A percentile compares a stretch with the other conserved stretches of the same genome.
These are phyloP conservation scores for Hypotaenidia philippensis DNA, from an alignment of 2,797 vertebrate species.

Conservation along the genomic window DNA sequence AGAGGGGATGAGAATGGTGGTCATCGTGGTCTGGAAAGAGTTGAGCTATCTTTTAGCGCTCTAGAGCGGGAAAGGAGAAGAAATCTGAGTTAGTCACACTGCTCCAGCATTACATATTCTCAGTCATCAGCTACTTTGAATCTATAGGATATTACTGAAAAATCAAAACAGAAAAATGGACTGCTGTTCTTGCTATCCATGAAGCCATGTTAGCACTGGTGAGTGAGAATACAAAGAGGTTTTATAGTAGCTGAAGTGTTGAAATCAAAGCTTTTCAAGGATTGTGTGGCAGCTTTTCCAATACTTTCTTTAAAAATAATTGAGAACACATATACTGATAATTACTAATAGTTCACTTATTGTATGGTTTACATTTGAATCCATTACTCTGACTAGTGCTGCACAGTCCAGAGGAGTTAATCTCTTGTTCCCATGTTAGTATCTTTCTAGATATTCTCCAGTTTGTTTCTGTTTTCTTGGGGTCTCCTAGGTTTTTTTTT, in stretches of 20 bases:
- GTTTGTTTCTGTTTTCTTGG: background rate
- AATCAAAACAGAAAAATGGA: background rate
- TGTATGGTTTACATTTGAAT: background rate
- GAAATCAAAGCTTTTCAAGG: background rate
- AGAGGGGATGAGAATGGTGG: background rate
- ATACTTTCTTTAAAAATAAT: background rate
- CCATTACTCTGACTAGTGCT: background rate
- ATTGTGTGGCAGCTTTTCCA: background rate
- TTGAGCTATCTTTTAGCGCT: background rate
- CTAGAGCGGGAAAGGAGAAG: background rate
- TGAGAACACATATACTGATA: background rate
- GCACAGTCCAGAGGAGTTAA: background rate
- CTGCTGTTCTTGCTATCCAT: background rate
- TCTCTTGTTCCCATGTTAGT: background rate
- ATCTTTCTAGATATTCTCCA: background rate
- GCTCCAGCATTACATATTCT: background rate
- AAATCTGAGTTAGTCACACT: background rate
- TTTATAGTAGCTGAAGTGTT: background rate
- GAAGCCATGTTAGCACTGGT: background rate
- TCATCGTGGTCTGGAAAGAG: background rate
- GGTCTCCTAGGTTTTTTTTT: background rate
- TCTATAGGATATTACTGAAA: background rate
- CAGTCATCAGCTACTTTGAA: background rate
- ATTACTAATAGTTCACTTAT: background rate
- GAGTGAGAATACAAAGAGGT: background rate